phyloP scores from a whole-genome alignment of 2,888 invertebrate genomes.

The Cephus sareptanus region DNA sequence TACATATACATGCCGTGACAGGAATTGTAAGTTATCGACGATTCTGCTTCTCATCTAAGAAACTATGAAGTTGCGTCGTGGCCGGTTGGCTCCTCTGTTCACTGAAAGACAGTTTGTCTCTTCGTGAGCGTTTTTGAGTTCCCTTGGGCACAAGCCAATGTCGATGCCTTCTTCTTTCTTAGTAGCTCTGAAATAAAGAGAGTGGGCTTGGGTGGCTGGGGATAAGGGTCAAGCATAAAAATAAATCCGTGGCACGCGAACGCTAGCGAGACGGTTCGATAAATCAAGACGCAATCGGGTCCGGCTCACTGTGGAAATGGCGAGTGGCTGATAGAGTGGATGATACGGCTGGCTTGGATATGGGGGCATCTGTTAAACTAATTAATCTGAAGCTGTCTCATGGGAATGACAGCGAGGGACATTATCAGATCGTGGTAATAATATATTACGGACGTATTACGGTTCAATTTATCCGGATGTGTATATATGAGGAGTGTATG shows the following conservation, averaged over 20 bases:
- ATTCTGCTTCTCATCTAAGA: neutral
- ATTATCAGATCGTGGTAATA: constrained; percentile 37
- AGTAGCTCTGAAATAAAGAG: neutral
- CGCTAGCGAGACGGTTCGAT: neutral
- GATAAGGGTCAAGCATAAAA: neutral
- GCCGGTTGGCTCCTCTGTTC: neutral
- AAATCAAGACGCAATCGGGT: constrained; percentile 3
- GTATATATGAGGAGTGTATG: neutral
- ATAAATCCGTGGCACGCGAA: neutral
- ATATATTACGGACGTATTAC: constrained; percentile 34
- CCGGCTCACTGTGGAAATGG: neutral
- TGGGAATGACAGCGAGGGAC: constrained; percentile 44
- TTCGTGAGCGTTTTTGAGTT: neutral
- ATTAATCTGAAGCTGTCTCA: constrained; percentile 46
- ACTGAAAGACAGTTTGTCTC: neutral
- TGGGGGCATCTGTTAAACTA: constrained; percentile 36
- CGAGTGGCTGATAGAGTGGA: neutral
- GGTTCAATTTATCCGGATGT: constrained; percentile 6
- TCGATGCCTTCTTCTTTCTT: neutral
- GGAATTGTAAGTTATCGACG: neutral
- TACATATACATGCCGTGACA: neutral
- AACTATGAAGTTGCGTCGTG: neutral
- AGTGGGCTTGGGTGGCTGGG: neutral
- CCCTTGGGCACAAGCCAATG: neutral
- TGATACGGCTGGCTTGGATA: constrained; percentile 18